phyloP scores from a whole-genome alignment of 2,797 vertebrate species.

The Ibycter americanus region DNA sequence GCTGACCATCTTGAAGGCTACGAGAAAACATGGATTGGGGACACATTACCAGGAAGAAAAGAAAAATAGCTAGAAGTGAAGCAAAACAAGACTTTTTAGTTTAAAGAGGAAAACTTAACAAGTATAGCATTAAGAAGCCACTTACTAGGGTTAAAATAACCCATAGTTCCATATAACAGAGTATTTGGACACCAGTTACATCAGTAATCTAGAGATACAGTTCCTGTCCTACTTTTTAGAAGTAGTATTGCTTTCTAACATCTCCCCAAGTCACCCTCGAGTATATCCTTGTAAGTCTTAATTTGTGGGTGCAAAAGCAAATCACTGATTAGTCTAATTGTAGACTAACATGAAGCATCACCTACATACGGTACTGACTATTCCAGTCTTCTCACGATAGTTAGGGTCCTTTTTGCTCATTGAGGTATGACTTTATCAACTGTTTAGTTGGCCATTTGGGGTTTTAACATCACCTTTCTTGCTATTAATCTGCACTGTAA shows the following conservation, averaged over 20 bases:
- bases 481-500: neutral
- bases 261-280: neutral
- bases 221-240: neutral
- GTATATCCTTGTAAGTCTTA: fast-evolving
- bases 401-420: neutral
- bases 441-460: neutral
- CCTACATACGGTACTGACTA: neutral
- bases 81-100: slow-evolving; percentile 57
- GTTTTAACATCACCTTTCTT: neutral
- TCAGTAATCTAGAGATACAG: neutral
- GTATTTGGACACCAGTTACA: neutral
- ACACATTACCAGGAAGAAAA: slow-evolving; percentile 79
- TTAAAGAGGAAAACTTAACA: slow-evolving; percentile 7
- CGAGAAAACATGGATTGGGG: slow-evolving; percentile 80
- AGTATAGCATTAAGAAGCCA: slow-evolving; percentile 18
- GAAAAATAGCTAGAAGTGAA: slow-evolving; percentile 70
- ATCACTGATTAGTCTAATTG: neutral
- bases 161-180: neutral
- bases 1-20: slow-evolving; percentile 99
- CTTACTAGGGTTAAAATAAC: neutral
- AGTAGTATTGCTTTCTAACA: neutral
- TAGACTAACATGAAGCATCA: neutral
- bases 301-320: neutral
- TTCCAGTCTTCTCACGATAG: too few species aligned
- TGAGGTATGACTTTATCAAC: neutral